These are phyloP conservation scores for Pandion haliaetus DNA, from an alignment of 2,113 vertebrate species.

Conservation along the genomic window DNA sequence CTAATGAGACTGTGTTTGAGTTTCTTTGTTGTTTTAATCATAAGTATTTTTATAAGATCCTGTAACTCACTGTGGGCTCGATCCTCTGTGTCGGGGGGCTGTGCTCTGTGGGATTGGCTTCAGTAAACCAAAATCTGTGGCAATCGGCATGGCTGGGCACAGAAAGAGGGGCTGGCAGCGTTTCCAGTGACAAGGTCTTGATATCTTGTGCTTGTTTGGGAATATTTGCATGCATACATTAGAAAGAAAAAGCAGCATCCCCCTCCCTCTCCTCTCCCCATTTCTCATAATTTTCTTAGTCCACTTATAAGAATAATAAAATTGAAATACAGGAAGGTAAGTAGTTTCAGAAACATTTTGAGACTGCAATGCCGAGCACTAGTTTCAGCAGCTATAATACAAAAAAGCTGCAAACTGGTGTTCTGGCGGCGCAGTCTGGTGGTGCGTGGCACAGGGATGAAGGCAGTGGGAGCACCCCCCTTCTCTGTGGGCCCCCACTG, in stretches of 20 bases:
- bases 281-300: background rate
- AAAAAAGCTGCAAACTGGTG: background rate
- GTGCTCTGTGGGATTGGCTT: background rate
- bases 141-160: background rate
- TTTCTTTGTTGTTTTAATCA: background rate
- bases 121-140: rapidly evolving
- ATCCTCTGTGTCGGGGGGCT: background rate
- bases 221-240: background rate
- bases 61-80: background rate
- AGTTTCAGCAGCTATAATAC: background rate
- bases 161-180: background rate
- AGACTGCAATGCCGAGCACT: background rate
- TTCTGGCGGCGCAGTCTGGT: rapidly evolving
- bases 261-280: background rate
- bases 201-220: background rate
- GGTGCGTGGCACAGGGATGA: background rate
- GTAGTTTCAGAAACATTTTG: background rate
- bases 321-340: background rate
- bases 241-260: background rate
- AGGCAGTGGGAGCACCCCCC: background rate
- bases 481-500: background rate
- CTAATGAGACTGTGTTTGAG: background rate
- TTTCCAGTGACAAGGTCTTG: background rate
- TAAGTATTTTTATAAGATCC: background rate
- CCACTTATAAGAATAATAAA: background rate